These are phyloP conservation scores for Tenthredo notha DNA, from an alignment of 2,888 invertebrate species.

Conservation along the genomic window DNA sequence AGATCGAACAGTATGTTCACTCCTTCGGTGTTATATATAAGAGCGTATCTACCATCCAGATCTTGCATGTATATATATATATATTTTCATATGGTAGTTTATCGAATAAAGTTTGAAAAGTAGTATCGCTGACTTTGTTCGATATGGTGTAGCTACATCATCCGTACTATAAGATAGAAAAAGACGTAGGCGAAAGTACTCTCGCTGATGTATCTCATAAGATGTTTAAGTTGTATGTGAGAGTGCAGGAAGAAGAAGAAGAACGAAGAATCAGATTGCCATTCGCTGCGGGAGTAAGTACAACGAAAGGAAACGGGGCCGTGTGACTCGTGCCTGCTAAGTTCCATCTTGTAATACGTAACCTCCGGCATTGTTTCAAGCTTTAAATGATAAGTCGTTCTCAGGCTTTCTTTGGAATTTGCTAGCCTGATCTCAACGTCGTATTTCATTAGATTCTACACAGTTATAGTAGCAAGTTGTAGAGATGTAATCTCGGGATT, in stretches of 20 bases:
- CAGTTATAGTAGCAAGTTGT: not conserved
- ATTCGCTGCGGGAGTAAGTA: not conserved
- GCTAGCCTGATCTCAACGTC: not conserved
- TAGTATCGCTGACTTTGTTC: constrained; percentile 5
- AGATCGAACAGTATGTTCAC: not conserved
- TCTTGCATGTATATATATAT: not conserved
- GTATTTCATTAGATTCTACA: not conserved
- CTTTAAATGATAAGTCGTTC: constrained; percentile 29
- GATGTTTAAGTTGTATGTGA: constrained; percentile 17
- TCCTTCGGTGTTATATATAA: not conserved
- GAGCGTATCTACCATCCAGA: not conserved
- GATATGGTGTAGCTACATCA: not conserved
- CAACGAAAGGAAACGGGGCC: constrained; percentile 42
- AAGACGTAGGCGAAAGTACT: constrained; percentile 29
- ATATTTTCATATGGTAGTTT: too few species aligned
- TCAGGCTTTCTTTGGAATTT: constrained; percentile 40
- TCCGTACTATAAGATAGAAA: not conserved
- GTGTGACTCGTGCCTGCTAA: constrained; percentile 35
- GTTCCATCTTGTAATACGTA: constrained; percentile 37
- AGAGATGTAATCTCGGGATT: not conserved
- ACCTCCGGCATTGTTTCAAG: constrained; percentile 1
- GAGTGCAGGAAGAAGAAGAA: not conserved
- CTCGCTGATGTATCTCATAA: not conserved
- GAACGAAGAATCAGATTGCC: constrained; percentile 11
- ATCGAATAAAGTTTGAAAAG: not conserved